Evolutionary conservation across 2,888 invertebrate genomes (phyloP).

Genomic region (Epirrita christyi): DNA sequence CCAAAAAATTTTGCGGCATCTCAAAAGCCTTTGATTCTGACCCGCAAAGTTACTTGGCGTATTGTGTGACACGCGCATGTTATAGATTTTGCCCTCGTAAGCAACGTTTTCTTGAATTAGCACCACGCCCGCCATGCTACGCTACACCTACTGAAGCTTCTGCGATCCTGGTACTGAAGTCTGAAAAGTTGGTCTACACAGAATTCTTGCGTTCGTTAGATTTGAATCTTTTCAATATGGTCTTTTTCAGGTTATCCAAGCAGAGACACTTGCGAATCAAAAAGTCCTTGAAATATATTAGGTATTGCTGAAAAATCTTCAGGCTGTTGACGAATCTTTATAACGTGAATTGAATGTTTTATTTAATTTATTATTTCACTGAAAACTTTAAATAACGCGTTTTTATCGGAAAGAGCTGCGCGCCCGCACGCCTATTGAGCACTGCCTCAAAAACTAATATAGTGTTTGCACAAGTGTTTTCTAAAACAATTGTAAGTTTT

Average conservation of each 20-base stretch:
- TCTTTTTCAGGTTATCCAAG: constrained; percentile 11
- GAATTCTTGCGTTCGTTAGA: background rate
- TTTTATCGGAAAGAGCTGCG: constrained; percentile 40
- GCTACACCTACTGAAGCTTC: background rate
- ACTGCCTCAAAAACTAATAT: constrained; percentile 68
- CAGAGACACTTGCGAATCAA: constrained; percentile 5
- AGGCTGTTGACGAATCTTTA: constrained; percentile 1
- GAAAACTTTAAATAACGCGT: constrained; percentile 28
- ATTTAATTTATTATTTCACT: constrained; percentile 29
- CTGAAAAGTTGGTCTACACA: constrained; percentile 3
- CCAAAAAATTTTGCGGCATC: background rate
- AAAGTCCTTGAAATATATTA: background rate
- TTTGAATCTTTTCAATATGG: background rate
- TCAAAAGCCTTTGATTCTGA: background rate
- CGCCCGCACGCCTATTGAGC: constrained; percentile 53
- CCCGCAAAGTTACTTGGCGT: background rate
- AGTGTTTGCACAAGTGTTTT: constrained; percentile 80
- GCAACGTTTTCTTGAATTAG: background rate
- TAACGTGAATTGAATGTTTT: constrained; percentile 11
- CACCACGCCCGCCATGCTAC: background rate
- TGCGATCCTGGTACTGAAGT: background rate
- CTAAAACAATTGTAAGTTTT: constrained; percentile 80
- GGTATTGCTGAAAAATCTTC: background rate
- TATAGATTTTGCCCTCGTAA: constrained; percentile 13
- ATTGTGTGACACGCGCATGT: background rate